Evolutionary conservation across 2,113 vertebrate species (phyloP).

Genomic region (Paramormyrops kingsleyae): DNA sequence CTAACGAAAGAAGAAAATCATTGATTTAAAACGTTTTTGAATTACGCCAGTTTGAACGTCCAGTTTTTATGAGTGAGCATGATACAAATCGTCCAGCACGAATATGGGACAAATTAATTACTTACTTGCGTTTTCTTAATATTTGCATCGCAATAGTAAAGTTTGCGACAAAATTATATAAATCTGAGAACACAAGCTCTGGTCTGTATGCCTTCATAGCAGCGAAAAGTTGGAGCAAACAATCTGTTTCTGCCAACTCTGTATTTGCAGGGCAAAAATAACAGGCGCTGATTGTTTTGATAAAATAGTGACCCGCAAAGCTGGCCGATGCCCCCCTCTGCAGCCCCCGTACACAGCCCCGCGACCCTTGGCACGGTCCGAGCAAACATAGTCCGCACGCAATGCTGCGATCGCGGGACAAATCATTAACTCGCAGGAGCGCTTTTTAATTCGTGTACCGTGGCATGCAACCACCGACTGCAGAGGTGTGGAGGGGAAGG

Average conservation of each 20-base stretch:
- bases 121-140: neutral
- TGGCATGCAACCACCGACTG: constrained; percentile 29
- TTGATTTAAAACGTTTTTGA: neutral
- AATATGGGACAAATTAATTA: neutral
- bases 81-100: neutral
- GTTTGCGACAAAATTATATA: neutral
- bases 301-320: constrained; percentile 43
- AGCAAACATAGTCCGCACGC: constrained; percentile 73
- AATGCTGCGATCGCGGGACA: constrained; percentile 48
- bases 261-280: constrained; percentile 43
- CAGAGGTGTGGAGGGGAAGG: constrained; percentile 26
- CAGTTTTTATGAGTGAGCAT: neutral
- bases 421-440: constrained; percentile 63
- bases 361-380: constrained; percentile 62
- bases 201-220: neutral
- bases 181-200: neutral
- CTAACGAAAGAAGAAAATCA: neutral
- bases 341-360: constrained; percentile 60
- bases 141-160: neutral
- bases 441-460: constrained; percentile 20
- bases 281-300: constrained; percentile 55
- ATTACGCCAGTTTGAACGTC: neutral
- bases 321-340: constrained; percentile 54
- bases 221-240: neutral
- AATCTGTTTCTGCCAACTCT: constrained; percentile 21